phyloP scores from a whole-genome alignment of 2,888 invertebrate species.

The Reticulitermes lucifugus region DNA sequence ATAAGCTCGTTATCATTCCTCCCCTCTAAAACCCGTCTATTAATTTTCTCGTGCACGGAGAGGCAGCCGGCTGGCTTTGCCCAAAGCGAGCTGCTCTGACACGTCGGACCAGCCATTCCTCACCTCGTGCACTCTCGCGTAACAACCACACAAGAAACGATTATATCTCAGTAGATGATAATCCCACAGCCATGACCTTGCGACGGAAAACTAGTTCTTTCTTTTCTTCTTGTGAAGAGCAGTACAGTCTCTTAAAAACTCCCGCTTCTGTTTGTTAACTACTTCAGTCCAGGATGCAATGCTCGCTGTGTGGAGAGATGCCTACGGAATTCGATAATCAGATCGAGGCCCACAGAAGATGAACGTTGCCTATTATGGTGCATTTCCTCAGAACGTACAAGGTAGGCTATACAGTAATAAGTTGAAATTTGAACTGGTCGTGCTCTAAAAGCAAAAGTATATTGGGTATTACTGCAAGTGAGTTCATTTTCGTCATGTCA shows the following conservation, averaged over 20 bases:
- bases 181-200: slow-evolving; percentile 19
- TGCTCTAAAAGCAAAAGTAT: too few species aligned
- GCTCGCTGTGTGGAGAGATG: too few species aligned
- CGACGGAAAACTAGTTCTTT: neutral
- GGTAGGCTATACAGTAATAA: too few species aligned
- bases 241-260: neutral
- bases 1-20: slow-evolving; percentile 41
- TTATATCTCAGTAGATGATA: slow-evolving; percentile 24
- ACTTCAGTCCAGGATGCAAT: neutral
- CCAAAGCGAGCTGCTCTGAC: neutral
- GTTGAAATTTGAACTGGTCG: too few species aligned
- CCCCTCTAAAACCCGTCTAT: slow-evolving; percentile 39
- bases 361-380: too few species aligned
- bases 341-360: too few species aligned
- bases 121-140: neutral
- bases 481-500: too few species aligned
- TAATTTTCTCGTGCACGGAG: slow-evolving; percentile 7
- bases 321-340: too few species aligned
- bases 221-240: neutral
- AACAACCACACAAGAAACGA: slow-evolving; percentile 4
- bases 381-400: too few species aligned
- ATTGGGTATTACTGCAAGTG: too few species aligned
- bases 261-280: neutral
- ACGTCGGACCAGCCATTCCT: neutral
- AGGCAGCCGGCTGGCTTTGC: neutral